Evolutionary conservation across 2,888 invertebrate species (phyloP), one percentile per base, ranked within the genome.

Genomic region (Scotopteryx bipunctaria): DNA sequence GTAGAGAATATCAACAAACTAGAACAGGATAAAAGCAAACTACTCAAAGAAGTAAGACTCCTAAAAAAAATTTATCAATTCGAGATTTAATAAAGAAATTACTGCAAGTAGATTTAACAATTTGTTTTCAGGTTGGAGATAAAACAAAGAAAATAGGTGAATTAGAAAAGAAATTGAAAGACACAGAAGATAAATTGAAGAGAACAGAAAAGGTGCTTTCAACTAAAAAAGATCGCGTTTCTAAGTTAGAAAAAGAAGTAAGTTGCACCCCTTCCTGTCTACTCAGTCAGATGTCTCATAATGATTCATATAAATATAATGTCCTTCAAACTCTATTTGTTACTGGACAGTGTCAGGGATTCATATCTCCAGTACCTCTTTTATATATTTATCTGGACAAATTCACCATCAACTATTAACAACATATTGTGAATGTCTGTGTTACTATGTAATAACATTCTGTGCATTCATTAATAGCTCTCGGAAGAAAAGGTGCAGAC

Each of bases 111-210:
- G n/a, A n/a, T n/a, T 47, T 55, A 55, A 59, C 58, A 3, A n/a
- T 13, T 47, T 36, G 8, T 9, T 73, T 81, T 31, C 59, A 94
- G 94, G 85, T 92, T 42, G 92, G 92, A 56, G 93, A 93, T 63
- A 93, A 93, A 68, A 80, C 91, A 29, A 92, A 92, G 59, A 94
- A 94, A 69, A 80, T 93, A 36, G 76, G 81, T 29, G 94, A 94
- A 31, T 73, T 94, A 64, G 94, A 95, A 75, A 92, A 92, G 65
- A 94, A 94, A 80, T 66, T 94, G 0, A 93, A 93, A 69, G 94
- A 94, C 62, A 78, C 91, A 13, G 94, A 95, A 60, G 94, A 93
- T n/a, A 94, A 92, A 77, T 84, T 83, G 38, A 93, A 91, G 67
- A 91, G 92, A 67, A 81, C 83, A 57, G 93, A 93, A 67, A 93